Evolutionary conservation across 2,797 vertebrate species (phyloP), one percentile per base, ranked within the genome.

Genomic region (Brachyrhaphis roseni): DNA sequence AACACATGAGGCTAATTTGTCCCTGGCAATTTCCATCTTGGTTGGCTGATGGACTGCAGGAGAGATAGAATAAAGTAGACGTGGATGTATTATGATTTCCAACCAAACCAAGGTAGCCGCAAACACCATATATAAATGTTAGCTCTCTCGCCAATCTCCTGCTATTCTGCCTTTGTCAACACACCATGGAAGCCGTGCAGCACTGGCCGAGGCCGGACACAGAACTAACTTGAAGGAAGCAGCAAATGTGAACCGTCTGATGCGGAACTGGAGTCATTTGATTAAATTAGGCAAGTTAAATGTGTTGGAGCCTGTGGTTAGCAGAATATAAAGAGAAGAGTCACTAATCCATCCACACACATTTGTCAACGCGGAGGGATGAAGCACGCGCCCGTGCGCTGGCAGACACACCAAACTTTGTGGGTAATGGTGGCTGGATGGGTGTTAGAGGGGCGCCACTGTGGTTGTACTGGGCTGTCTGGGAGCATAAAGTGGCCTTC

Each of bases 381-480:
- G 83, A 87, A 87, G 82, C 83, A 84, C 75, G 55, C 77, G 82
- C 41, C 16, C 53, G 5, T 64, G 78, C 46, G 78, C 66, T 76
- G 84, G 77, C 83, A 84, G 51, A 81, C 73, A 75, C 86, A 81
- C 86, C 68, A 47, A 77, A 76, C 83, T 89, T 86, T 91, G 93
- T 94, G 93, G 92, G 94, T 91, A 93, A 90, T 88, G 86, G 90
- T 76, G 91, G 93, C 93, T 92, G 89, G 89, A 92, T 91, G 91
- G 92, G 94, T 95, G 94, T 94, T 94, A 94, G 92, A 93, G 92
- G 95, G 95, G 95, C 94, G 95, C 95, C 94, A 93, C 93, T 89
- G 91, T 95, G 95, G 94, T 95, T 47, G 84, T 90, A 91, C 89
- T 87, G 93, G 91, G 91, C 93, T 93, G 92, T 94, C 93, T 94